Base-by-base conservation (phyloP, 2,888 invertebrate genomes). In the Apamea monoglypha region DNA sequence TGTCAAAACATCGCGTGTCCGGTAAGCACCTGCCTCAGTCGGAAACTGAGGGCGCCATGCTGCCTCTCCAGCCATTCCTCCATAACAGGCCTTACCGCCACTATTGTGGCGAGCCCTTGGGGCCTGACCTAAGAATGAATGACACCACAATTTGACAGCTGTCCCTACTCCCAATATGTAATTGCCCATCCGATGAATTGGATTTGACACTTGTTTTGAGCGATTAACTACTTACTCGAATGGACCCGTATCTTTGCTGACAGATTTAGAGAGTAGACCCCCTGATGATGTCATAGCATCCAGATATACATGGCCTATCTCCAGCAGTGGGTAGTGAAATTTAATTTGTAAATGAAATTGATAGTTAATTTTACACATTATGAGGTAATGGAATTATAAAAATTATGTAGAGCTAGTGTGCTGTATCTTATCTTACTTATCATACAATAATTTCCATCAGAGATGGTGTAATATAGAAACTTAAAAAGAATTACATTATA, bases 381-480 rank as follows among this genome's bases (percentile, higher is more conserved):
- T 2, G 47, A 47, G 14, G 47, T 47, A 74, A 75, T 47, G n/a
- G 1, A 67, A 78, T 78, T 78, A 67, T n/a, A 44, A 53, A 44
- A 74, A 67, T 69, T 68, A 80, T 80, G 56, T 79, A 64, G 76
- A 59, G 16, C 29, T 44, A 18, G 80, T 74, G 74, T 84, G 81
- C 36, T 59, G 8, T 87, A 87, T 87, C 84, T 81, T 86, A 88
- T 87, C 77, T 47, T 50, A 29, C 12, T 73, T 76, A 74, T 76
- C 70, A 47, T 21, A 56, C 25, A 82, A 78, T 75, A 36, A 67
- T 73, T 78, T 74, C 4, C 32, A 82, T 67, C 63, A 66, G 61
- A 50, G 59, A 72, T 67, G 47, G 29, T 53, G 69, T 73, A 80
- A 75, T 76, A 25, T 25, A 56, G 14, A 59, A 53, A 50, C 25